Base-by-base conservation (phyloP, 1,140 invertebrate species). In the Conopomorpha cramerella region DNA sequence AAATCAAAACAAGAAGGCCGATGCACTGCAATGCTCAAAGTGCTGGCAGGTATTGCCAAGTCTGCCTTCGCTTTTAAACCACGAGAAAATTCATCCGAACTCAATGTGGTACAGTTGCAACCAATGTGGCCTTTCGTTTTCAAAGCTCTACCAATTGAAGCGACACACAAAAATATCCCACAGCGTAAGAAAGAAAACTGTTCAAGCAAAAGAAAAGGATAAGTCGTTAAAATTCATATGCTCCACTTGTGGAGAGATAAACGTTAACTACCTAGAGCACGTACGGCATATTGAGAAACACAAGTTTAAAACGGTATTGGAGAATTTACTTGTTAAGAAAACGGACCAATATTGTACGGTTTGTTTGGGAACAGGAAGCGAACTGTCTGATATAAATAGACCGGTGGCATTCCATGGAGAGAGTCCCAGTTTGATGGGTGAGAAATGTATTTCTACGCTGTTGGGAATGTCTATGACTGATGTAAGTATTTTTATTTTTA, bases 261-360 rank as follows among this genome's bases (percentile, higher is more conserved):
- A 16, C 31, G 43, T 51, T 6, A 45, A 43, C 16, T 45, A 56
- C 7, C 38, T 39, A 8, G 35, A 50, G 35, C 58, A 72, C 49
- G 49, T 70, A 32, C 57, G 58, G 16, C 71, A 76, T 45, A 44
- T 67, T 23, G 71, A 76, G 23, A 76, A 72, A 35, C 71, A 76
- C 42, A 67, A 68, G n/a, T 76, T 76, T 30, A 57, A 60, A 38
- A 47, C 13, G 1, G 45, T 61, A 10, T 44, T 76, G 31, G 38
- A 61, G 7, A 41, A 55, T 49, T 45, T 76, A 10, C 32, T 76
- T 26, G 46, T 64, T 14, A 48, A 45, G 11, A 63, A 61, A 30
- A 52, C 52, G 37, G 45, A 66, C 28, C 43, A 45, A 16, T 34
- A 71, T 8, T 76, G 71, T 51, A 38, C 56, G 1, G 34, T 76